Conservation (phyloP, 2,113 vertebrate genomes). For the Antechinus stuartii region DNA sequence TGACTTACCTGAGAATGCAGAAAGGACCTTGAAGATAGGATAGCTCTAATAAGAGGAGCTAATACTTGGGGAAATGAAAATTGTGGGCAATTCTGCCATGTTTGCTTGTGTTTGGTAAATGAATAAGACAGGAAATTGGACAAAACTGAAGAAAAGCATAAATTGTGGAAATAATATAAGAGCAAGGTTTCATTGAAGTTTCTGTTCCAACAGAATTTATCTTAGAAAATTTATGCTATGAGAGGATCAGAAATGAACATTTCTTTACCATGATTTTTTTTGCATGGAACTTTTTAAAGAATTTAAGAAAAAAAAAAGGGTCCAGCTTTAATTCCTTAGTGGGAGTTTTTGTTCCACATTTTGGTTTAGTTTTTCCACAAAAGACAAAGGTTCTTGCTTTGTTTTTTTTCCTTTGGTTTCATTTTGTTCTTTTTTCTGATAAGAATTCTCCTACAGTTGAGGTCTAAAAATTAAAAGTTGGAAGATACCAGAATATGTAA, state of each 20-base stretch:
- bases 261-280: constrained; percentile 33
- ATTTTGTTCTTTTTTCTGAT: constrained; percentile 56
- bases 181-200: constrained; percentile 38
- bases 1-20: constrained; percentile 24
- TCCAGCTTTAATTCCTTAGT: constrained; percentile 33
- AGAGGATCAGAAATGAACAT: constrained; percentile 20
- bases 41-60: neutral
- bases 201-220: constrained; percentile 39
- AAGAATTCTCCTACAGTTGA: constrained; percentile 39
- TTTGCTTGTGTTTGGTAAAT: constrained; percentile 20
- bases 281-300: neutral
- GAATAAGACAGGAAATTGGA: constrained; percentile 36
- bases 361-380: constrained; percentile 51
- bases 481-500: constrained; percentile 38
- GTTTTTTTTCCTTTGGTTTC: constrained; percentile 43
- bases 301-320: neutral
- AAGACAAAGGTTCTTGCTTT: constrained; percentile 46
- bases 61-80: neutral
- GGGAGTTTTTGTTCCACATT: constrained; percentile 39
- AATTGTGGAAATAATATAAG: constrained; percentile 43
- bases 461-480: constrained; percentile 58
- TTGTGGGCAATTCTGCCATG: constrained; percentile 45
- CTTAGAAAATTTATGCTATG: neutral
- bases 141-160: constrained; percentile 44
- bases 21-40: neutral